Base-by-base conservation (phyloP, 2,113 vertebrate species). In the Pedionomus torquatus region DNA sequence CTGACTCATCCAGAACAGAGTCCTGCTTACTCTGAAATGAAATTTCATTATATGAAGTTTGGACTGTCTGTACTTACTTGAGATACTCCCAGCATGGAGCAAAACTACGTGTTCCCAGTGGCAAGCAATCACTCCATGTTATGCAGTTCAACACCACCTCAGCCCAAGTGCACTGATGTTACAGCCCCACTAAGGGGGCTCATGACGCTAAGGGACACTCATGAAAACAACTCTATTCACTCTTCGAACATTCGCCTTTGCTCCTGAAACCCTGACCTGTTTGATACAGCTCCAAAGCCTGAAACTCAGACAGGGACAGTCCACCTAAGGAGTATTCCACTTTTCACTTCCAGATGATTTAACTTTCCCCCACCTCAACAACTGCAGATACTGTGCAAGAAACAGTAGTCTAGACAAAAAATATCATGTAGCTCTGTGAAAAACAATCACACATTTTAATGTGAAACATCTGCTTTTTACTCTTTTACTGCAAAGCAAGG, bases 101-200 rank as follows among this genome's bases (percentile, higher is more conserved):
- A 16, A 23, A n/a, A 10, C 37, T 10, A 17, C 0, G 0, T 17
- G 57, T 58, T 91, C 71, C 66, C 87, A 89, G 66, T 17, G 35
- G 61, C 23, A 57, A 88, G 12, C 24, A 52, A 19, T 35, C 24
- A 33, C 5, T 66, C 4, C 6, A 24, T 19, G 18, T 11, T 39
- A 83, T 30, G 2, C 8, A 31, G 28, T 48, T 70, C 52, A 41
- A 30, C 2, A 28, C 64, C 77, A 57, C 15, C 55, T 71, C 70
- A 80, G 63, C 39, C 86, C 23, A 60, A 57, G 55, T 4, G 33
- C 35, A n/a, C 35, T 26, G 43, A 57, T 2, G 21, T 52, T 37
- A 65, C 0, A 4, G 35, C 49, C 46, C 5, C 0, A 1, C 61
- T 11, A 6, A 79, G 37, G 66, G 79, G 1, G 15, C 48, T 76